Base-by-base conservation (phyloP, 2,113 vertebrate species). In the Triplophysa tibetana region DNA sequence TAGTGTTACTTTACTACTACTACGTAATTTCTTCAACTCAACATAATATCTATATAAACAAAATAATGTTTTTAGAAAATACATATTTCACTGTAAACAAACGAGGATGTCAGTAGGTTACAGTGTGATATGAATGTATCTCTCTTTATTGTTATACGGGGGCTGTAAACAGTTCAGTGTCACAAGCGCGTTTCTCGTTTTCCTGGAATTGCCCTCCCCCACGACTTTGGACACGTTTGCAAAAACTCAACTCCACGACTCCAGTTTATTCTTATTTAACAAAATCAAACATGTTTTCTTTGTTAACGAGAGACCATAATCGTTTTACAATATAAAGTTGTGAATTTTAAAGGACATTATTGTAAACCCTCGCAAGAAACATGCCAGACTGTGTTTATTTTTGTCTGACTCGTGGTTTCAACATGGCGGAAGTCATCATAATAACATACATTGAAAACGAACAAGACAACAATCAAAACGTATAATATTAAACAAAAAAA, bases 371-470 rank as follows among this genome's bases (percentile, higher is more conserved):
- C 13, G 29, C 33, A 12, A 65, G 60, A 54, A 80, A 52, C 77
- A 77, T 75, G 61, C 10, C 41, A 62, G 21, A 24, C 75, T 74
- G 48, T 83, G 79, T 83, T 85, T 79, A 60, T 84, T 83, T 83
- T 77, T 63, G 80, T 84, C 73, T 56, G 83, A 70, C 80, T 78
- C 75, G 26, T 73, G 79, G 21, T 66, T 67, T 54, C 85, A 88
- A 86, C 81, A 87, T 85, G 86, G 84, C 84, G 80, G 82, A 82
- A 87, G 56, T 70, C n/a, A 68, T 24, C 17, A 78, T 76, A 38
- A 38, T 7, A 81, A 81, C 75, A 78, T 14, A 43, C 50, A 68
- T 24, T 61, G 63, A 48, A 21, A 77, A 17, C 14, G 26, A 72
- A 7, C 9, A 24, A 38, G 24, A 62, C 9, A 70, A 29, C 65